phyloP scores from a whole-genome alignment of 2,113 vertebrate species.

The Gadus chalcogrammus region DNA sequence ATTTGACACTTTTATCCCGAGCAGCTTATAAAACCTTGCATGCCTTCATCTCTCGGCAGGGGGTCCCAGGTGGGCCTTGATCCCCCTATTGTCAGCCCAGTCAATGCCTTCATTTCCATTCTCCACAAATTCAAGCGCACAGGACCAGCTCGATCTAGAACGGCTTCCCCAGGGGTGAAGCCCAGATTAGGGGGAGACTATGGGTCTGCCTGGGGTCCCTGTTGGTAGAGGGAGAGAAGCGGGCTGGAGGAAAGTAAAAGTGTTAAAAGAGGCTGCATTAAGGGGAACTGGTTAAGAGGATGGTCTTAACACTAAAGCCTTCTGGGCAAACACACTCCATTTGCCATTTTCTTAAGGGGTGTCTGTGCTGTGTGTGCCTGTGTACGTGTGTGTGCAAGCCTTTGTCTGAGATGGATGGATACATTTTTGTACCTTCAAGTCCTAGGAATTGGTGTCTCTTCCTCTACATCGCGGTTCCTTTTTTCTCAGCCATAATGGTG shows the following conservation, averaged over 20 bases:
- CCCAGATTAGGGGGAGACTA: slow-evolving; percentile 38
- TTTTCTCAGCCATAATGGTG: neutral
- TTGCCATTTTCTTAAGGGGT: slow-evolving; percentile 3
- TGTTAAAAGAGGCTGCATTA: slow-evolving; percentile 50
- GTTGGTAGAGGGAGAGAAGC: slow-evolving; percentile 32
- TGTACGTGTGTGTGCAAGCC: neutral
- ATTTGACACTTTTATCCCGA: no score
- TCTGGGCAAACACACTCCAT: slow-evolving; percentile 2
- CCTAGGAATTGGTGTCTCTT: no score
- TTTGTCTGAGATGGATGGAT: no score
- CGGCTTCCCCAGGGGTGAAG: slow-evolving; percentile 23
- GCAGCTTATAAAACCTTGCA: no score
- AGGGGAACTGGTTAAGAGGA: slow-evolving; percentile 21
- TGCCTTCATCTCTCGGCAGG: no score
- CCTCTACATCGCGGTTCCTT: neutral
- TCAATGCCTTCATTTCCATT: neutral
- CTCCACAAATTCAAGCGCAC: no score
- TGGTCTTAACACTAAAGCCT: slow-evolving; percentile 22
- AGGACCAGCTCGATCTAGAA: no score
- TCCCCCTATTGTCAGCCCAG: no score
- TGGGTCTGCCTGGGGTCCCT: slow-evolving; percentile 31
- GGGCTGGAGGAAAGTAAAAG: slow-evolving; percentile 32
- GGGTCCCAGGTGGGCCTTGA: no score
- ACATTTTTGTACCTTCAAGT: no score
- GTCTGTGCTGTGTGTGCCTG: slow-evolving; percentile 7